These are phyloP conservation scores for Uloborus diversus DNA, from an alignment of 1,140 invertebrate genomes.

Conservation along the genomic window DNA sequence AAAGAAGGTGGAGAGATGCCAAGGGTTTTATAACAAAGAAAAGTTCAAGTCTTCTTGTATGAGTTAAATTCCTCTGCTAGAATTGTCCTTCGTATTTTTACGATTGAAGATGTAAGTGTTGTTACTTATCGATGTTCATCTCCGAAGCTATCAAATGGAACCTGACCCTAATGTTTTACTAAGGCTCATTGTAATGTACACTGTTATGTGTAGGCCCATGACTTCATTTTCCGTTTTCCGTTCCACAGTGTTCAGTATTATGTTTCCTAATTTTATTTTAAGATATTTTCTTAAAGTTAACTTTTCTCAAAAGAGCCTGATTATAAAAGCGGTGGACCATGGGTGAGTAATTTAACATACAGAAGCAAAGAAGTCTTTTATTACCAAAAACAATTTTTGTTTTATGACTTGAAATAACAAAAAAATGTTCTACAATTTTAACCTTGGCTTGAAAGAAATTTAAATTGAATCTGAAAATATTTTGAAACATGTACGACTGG, in stretches of 20 bases:
- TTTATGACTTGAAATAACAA: too few relatives aligned
- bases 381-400: too few relatives aligned
- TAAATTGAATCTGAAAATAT: too few relatives aligned
- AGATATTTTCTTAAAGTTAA: too few relatives aligned
- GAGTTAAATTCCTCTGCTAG: background rate
- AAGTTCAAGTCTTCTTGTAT: constrained; percentile 1
- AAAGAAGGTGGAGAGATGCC: constrained; percentile 25
- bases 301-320: too few relatives aligned
- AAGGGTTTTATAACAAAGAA: constrained; percentile 26
- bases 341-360: background rate
- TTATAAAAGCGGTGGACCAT: background rate
- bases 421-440: too few relatives aligned
- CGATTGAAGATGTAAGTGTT: constrained; percentile 16
- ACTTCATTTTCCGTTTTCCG: background rate
- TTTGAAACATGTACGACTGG: too few relatives aligned
- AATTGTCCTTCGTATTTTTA: constrained; percentile 4
- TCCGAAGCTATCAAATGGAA: constrained; percentile 18
- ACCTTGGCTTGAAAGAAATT: too few relatives aligned
- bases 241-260: too few relatives aligned
- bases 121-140: constrained; percentile 20
- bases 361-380: too few relatives aligned
- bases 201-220: background rate
- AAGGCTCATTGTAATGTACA: constrained; percentile 12
- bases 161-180: constrained; percentile 16
- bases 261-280: constrained; percentile 4